phyloP scores from a whole-genome alignment of 2,888 invertebrate species.

The Nomada ferruginata region DNA sequence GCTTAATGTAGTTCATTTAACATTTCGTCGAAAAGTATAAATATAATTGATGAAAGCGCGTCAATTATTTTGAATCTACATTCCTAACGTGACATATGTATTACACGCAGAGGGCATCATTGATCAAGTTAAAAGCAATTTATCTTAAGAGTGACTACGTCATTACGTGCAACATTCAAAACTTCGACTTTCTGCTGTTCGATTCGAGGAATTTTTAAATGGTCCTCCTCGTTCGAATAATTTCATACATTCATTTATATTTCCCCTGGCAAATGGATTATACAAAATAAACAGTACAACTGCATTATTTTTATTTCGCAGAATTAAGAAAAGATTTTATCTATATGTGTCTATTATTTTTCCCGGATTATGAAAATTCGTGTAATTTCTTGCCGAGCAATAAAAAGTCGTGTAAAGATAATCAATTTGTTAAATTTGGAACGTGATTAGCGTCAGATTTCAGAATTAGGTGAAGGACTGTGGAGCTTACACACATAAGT shows the following conservation, averaged over 20 bases:
- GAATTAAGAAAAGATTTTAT: not conserved
- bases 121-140: slow-evolving; percentile 34
- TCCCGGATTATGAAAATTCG: not conserved
- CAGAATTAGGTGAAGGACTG: slow-evolving; percentile 43
- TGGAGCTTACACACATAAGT: not conserved
- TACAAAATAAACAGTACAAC: not conserved
- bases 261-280: too few relatives aligned
- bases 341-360: not conserved
- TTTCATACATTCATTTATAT: too few relatives aligned
- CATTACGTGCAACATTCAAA: slow-evolving; percentile 14
- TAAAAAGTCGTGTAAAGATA: not conserved
- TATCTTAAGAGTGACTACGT: slow-evolving; percentile 38
- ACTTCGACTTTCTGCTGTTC: slow-evolving; percentile 2
- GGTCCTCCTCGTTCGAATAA: too few relatives aligned
- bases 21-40: slow-evolving; percentile 8
- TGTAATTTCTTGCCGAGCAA: too few relatives aligned
- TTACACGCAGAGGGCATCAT: not conserved
- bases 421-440: too few relatives aligned
- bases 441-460: slow-evolving; percentile 14
- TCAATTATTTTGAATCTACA: slow-evolving; percentile 8
- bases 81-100: not conserved
- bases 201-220: slow-evolving; percentile 35
- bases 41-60: slow-evolving; percentile 23
- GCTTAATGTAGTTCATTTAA: not conserved
- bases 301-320: not conserved